These are phyloP conservation scores for Drusus annulatus DNA, from an alignment of 1,140 invertebrate genomes.

Conservation along the genomic window DNA sequence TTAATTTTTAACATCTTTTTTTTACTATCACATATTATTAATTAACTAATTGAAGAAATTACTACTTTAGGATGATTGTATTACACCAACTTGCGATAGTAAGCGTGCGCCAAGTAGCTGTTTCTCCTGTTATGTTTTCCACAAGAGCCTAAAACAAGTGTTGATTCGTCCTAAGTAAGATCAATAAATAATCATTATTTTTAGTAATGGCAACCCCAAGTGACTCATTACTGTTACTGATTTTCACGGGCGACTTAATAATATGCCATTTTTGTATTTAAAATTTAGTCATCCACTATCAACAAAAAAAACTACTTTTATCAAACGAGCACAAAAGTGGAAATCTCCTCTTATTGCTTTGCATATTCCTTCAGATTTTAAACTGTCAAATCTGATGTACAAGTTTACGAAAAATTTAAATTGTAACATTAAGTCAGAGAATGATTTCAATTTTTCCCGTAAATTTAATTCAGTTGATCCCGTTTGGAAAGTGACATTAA, in stretches of 20 bases:
- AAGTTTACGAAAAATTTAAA: not conserved
- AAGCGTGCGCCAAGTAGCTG: no score
- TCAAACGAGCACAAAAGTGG: no score
- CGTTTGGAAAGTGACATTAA: not conserved
- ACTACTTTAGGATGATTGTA: not conserved
- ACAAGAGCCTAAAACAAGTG: not conserved
- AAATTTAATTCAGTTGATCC: not conserved
- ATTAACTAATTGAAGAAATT: no score
- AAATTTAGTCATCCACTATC: no score
- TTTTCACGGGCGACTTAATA: no score
- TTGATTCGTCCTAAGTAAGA: not conserved
- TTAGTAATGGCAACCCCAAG: no score
- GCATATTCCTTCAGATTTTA: not conserved
- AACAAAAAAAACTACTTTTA: no score
- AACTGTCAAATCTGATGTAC: not conserved
- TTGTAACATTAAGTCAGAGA: not conserved
- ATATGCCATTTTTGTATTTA: no score
- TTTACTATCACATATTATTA: not conserved
- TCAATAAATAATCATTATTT: not conserved
- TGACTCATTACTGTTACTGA: no score
- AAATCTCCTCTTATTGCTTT: no score
- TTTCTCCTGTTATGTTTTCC: not conserved
- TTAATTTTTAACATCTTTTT: constrained; percentile 32
- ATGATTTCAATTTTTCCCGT: not conserved
- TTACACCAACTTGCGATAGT: not conserved